These are phyloP conservation scores for Lutjanus erythropterus DNA, from an alignment of 2,113 vertebrate genomes.

Conservation along the genomic window DNA sequence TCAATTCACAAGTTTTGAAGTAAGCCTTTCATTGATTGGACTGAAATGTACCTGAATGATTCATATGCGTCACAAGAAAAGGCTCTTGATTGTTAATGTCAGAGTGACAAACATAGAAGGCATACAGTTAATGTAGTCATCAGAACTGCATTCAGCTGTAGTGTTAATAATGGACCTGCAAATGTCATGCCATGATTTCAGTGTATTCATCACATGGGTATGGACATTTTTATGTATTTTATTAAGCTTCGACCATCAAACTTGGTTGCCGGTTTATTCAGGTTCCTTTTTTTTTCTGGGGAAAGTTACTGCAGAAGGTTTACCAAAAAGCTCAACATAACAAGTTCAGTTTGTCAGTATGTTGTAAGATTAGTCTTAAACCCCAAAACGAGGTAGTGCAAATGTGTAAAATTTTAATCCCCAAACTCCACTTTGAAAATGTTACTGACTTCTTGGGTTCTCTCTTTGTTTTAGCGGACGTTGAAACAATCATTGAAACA, in stretches of 20 bases:
- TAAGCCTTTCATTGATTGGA: neutral
- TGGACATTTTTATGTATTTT: neutral
- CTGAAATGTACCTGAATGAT: neutral
- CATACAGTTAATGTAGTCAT: neutral
- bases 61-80: neutral
- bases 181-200: neutral
- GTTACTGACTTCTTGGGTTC: too few relatives aligned
- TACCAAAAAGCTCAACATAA: too few relatives aligned
- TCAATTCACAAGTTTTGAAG: neutral
- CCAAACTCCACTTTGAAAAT: too few relatives aligned
- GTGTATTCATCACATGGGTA: neutral
- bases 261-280: neutral
- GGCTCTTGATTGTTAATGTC: neutral
- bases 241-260: neutral
- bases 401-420: too few relatives aligned
- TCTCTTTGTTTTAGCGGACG: too few relatives aligned
- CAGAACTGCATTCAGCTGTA: neutral
- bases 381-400: too few relatives aligned
- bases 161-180: neutral
- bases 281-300: neutral
- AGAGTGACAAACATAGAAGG: neutral
- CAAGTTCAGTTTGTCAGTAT: neutral
- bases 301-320: neutral
- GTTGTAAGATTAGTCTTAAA: too few relatives aligned
- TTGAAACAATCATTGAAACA: too few relatives aligned